phyloP scores from a whole-genome alignment of 2,888 invertebrate genomes.

The Teleiodes luculella region DNA sequence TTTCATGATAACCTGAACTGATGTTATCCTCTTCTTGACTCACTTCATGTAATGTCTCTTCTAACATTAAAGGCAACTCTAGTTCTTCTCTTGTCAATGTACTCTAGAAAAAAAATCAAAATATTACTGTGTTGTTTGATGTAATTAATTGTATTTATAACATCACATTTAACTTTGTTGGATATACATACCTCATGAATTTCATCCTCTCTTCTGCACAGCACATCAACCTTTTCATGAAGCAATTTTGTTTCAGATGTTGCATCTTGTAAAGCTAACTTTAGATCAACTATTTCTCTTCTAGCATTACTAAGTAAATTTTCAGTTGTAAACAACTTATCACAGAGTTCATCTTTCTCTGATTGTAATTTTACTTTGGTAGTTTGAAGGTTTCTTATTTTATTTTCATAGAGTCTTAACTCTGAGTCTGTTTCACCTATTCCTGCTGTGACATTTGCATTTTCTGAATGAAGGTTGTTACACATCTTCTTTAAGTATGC shows the following conservation, averaged over 20 bases:
- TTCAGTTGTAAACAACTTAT: constrained; percentile 78
- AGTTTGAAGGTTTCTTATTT: constrained; percentile 67
- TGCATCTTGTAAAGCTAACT: constrained; percentile 81
- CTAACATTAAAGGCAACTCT: constrained; percentile 56
- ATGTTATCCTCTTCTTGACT: constrained; percentile 66
- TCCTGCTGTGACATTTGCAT: constrained; percentile 39
- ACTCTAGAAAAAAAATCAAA: constrained; percentile 42
- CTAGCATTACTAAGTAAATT: constrained; percentile 82
- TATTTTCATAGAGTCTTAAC: constrained; percentile 67
- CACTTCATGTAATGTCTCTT: constrained; percentile 63
- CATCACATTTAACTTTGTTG: no score
- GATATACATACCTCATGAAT: constrained; percentile 49
- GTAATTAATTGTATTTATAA: no score
- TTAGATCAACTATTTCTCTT: constrained; percentile 82
- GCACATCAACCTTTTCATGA: constrained; percentile 69
- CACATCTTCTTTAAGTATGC: constrained; percentile 68
- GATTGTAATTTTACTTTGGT: constrained; percentile 81
- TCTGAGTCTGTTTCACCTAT: constrained; percentile 57
- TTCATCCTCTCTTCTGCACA: constrained; percentile 47
- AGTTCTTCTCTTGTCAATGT: constrained; percentile 49
- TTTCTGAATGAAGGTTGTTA: constrained; percentile 53
- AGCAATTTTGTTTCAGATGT: constrained; percentile 79
- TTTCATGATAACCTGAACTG: constrained; percentile 44
- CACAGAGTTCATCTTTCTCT: constrained; percentile 79
- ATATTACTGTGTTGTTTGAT: background rate